These are phyloP conservation scores for Macrobrachium nipponense DNA, from an alignment of 1,140 invertebrate genomes.

Conservation along the genomic window DNA sequence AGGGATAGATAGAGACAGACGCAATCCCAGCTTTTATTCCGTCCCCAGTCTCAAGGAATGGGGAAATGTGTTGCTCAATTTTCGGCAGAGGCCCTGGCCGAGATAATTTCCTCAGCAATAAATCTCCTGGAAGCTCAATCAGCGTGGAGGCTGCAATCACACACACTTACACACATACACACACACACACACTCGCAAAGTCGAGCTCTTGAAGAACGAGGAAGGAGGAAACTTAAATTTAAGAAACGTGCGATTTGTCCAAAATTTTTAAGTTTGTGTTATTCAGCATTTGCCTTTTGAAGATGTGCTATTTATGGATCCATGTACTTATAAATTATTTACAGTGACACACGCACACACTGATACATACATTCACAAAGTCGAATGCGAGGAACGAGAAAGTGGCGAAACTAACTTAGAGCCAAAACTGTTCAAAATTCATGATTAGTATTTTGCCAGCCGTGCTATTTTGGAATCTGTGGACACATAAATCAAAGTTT, in stretches of 20 bases:
- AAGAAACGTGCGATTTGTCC: neutral
- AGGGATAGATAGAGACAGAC: slow-evolving; percentile 53
- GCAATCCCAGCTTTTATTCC: slow-evolving; percentile 55
- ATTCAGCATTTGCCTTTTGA: too few relatives aligned
- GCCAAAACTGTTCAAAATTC: too few relatives aligned
- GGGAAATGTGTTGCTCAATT: slow-evolving; percentile 59
- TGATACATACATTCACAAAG: too few relatives aligned
- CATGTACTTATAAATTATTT: too few relatives aligned
- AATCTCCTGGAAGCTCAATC: slow-evolving; percentile 56
- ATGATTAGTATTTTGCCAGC: too few relatives aligned
- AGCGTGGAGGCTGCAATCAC: slow-evolving; percentile 52
- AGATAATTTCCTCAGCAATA: slow-evolving; percentile 55
- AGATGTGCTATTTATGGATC: too few relatives aligned
- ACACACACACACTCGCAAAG: neutral
- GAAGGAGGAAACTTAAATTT: neutral
- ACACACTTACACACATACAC: slow-evolving; percentile 19
- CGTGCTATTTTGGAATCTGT: too few relatives aligned
- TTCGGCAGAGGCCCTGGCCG: slow-evolving; percentile 44
- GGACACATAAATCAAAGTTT: too few relatives aligned
- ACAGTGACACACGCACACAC: too few relatives aligned
- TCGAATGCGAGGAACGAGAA: too few relatives aligned
- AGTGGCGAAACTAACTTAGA: too few relatives aligned
- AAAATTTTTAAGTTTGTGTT: too few relatives aligned
- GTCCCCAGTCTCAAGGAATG: slow-evolving; percentile 23
- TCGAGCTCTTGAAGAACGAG: neutral